Evolutionary conservation across 2,888 invertebrate species (phyloP).

Genomic region (Microplitis deprimator): DNA sequence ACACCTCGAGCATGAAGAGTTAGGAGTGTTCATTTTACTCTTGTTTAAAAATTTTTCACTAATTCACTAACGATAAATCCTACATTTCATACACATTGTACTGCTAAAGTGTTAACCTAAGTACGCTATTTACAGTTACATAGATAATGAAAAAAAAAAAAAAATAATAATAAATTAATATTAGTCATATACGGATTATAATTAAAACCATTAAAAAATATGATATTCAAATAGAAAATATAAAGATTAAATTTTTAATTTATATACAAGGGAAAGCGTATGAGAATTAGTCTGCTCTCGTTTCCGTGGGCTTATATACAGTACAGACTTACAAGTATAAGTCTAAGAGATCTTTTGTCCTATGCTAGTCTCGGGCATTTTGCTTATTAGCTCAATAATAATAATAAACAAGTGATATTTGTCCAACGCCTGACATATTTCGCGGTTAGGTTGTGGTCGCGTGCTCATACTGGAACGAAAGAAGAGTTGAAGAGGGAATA

Average conservation of each 20-base stretch:
- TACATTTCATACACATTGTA: too few species aligned
- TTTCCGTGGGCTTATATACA: background rate
- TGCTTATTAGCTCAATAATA: background rate
- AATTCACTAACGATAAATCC: too few species aligned
- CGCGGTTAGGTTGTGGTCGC: conserved; percentile 12
- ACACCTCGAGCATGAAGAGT: too few species aligned
- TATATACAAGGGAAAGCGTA: conserved; percentile 4
- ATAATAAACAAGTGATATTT: conserved; percentile 12
- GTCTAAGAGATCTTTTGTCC: background rate
- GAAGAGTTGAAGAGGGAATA: conserved; percentile 5
- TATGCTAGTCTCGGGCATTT: background rate
- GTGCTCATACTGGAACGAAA: conserved; percentile 17
- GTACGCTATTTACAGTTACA: background rate
- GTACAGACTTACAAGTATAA: background rate
- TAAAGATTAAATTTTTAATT: background rate
- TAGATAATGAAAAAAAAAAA: background rate
- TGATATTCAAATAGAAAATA: background rate
- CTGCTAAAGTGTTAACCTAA: too few species aligned
- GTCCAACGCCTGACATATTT: conserved; percentile 3
- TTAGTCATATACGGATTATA: background rate
- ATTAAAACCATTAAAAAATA: background rate
- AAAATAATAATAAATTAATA: too few species aligned
- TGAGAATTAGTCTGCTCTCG: background rate
- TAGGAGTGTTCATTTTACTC: too few species aligned
- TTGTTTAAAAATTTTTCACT: too few species aligned